Evolutionary conservation across 37 sponge, comb jelly and placozoan genomes (phyloP), one percentile per base, ranked within the genome.

Genomic region (Axinella damicornis): DNA sequence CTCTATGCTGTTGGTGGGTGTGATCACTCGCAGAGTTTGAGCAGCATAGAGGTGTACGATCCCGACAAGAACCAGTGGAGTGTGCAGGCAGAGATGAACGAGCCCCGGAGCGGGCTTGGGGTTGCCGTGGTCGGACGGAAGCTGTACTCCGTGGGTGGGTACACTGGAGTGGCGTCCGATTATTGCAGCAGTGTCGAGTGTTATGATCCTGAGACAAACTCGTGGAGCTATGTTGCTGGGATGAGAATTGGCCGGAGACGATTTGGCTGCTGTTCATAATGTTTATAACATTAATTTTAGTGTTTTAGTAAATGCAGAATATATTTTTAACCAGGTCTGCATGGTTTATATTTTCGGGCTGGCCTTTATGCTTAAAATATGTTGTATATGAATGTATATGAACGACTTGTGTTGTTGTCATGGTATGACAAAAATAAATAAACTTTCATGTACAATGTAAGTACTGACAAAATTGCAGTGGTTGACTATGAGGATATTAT

Each of bases 211-310:
- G 63, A 81, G 62, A 74, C 18, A 0, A 76, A 80, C 53, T 58
- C 41, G 21, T 95, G 96, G 96, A 83, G 39, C 0, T 25, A 69
- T 4, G 89, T 95, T 53, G 82, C 85, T 14, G 33, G 32, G 14
- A 89, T 92, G 88, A 68, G 39, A 24, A 56, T 69, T 25, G 90
- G 83, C 0, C 69, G 83, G 28, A 91, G 92, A 58, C 58, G 95
- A 12, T 95, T 95, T 88, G 95, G 95, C 0, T 95, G 95, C 57
- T 95, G 92, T 64, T 95, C 94, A 2, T 94, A 68, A 71, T 65
- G 19, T 61, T 63, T 32, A n/a, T n/a, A n/a, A n/a, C n/a, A n/a
- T n/a, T n/a, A n/a, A n/a, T n/a, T n/a, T n/a, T n/a, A n/a, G n/a
- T n/a, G n/a, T n/a, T n/a, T n/a, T n/a, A n/a, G n/a, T n/a, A n/a